Percentiles rank a stretch among this genome's conserved stretches.
Conservation (phyloP, 92 coral and sea anemone genomes). For the Phenganax stokvisi region DNA sequence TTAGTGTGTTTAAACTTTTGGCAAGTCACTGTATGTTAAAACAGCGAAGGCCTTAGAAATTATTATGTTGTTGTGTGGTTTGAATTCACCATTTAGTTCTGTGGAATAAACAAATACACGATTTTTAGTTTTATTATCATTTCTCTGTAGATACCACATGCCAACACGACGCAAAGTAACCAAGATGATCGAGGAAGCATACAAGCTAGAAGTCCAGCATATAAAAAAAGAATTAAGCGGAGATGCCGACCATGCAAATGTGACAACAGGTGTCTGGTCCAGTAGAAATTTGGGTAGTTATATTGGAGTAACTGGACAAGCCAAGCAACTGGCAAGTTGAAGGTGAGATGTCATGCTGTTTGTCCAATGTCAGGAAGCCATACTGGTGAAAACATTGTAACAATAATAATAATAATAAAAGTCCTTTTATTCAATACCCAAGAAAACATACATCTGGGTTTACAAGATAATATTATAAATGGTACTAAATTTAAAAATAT, state of each 20-base stretch:
- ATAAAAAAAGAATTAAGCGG: background rate
- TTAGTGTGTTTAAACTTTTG: too few species aligned
- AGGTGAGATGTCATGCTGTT: slow-evolving; percentile 15
- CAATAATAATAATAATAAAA: too few species aligned
- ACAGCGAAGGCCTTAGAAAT: background rate
- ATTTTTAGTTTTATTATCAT: background rate
- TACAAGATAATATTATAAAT: too few species aligned
- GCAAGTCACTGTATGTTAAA: background rate
- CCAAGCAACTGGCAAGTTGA: slow-evolving; percentile 8
- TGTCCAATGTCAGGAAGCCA: slow-evolving; percentile 5
- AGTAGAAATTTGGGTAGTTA: slow-evolving; percentile 17
- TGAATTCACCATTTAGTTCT: too few species aligned
- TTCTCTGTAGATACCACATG: background rate
- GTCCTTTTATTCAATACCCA: too few species aligned
- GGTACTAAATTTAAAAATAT: too few species aligned
- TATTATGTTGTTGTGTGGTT: too few species aligned
- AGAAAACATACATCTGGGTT: too few species aligned
- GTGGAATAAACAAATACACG: too few species aligned
- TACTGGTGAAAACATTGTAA: background rate
- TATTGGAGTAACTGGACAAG: slow-evolving; percentile 19
- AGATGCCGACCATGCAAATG: background rate
- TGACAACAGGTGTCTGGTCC: slow-evolving; percentile 11
- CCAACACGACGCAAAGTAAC: background rate
- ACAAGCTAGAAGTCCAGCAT: background rate
- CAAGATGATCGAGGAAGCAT: background rate